A percentile compares a stretch with the other conserved stretches of the same genome.
phyloP scores from a whole-genome alignment of 2,113 vertebrate species.

The Antennarius striatus region DNA sequence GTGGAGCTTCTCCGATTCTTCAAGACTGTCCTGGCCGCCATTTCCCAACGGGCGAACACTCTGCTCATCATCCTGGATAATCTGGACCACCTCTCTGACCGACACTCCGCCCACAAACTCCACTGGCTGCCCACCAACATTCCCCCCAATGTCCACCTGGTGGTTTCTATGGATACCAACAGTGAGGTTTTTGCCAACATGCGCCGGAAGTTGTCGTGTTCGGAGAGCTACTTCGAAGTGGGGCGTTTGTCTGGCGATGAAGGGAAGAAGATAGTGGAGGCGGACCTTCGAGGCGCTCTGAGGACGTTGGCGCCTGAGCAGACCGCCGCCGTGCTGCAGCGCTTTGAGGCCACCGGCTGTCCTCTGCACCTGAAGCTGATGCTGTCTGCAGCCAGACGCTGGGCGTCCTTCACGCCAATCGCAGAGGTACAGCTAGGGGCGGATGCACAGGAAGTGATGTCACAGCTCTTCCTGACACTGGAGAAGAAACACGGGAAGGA shows the following conservation, averaged over 20 bases:
- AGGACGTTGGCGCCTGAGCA: conserved; percentile 68
- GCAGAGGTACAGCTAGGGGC: conserved; percentile 56
- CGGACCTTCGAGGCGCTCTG: conserved; percentile 48
- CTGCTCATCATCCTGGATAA: conserved; percentile 83
- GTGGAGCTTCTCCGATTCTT: conserved; percentile 75
- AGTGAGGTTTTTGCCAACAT: conserved; percentile 55
- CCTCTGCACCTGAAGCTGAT: conserved; percentile 80
- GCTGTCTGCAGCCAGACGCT: conserved; percentile 75
- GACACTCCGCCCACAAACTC: conserved; percentile 46
- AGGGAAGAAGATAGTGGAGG: conserved; percentile 68
- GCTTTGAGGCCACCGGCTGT: conserved; percentile 68
- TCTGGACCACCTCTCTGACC: conserved; percentile 73
- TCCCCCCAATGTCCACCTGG: conserved; percentile 79
- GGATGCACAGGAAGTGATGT: conserved; percentile 67
- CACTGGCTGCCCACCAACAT: conserved; percentile 79
- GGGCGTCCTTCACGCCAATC: conserved; percentile 74
- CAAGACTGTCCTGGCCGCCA: conserved; percentile 66
- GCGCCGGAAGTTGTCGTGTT: conserved; percentile 13
- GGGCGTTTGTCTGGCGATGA: conserved; percentile 68
- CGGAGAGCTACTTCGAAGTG: conserved; percentile 69
- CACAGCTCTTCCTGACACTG: conserved; percentile 74
- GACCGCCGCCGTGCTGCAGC: conserved; percentile 56
- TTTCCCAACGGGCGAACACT: conserved; percentile 68
- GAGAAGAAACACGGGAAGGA: conserved; percentile 80
- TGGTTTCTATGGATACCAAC: conserved; percentile 74